Conservation (phyloP, 2,113 vertebrate genomes). For the Amphiprion ocellaris region DNA sequence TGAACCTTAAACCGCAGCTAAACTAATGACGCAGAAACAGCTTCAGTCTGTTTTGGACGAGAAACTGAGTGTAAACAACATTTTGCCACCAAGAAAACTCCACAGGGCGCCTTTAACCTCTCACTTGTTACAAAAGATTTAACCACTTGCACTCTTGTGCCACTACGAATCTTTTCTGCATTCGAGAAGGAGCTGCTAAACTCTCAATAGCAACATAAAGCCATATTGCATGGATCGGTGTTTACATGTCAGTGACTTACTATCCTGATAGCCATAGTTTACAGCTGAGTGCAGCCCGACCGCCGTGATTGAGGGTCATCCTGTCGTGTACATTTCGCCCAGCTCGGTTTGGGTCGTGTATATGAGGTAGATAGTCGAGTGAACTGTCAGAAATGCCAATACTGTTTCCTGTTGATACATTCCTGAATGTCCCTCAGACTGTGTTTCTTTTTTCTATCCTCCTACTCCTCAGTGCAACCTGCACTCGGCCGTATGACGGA, state of each 20-base stretch:
- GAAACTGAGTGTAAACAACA: background rate
- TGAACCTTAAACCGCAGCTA: background rate
- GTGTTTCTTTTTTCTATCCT: slow-evolving; percentile 69
- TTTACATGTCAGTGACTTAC: slow-evolving; percentile 53
- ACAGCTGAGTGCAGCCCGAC: slow-evolving; percentile 59
- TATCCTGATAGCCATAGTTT: slow-evolving; percentile 67
- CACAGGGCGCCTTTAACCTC: slow-evolving; percentile 28
- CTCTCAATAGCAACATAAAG: slow-evolving; percentile 59
- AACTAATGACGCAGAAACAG: background rate
- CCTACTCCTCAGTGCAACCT: slow-evolving; percentile 62
- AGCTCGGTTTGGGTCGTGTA: slow-evolving; percentile 40
- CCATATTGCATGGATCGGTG: slow-evolving; percentile 67
- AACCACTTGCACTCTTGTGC: slow-evolving; percentile 22
- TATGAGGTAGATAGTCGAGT: slow-evolving; percentile 49
- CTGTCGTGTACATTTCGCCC: slow-evolving; percentile 41
- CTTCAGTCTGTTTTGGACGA: too few relatives aligned
- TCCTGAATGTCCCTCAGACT: slow-evolving; percentile 78
- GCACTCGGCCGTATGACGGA: slow-evolving; percentile 63
- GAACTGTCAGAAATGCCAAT: slow-evolving; percentile 64
- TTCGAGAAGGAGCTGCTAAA: slow-evolving; percentile 34
- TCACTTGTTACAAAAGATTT: slow-evolving; percentile 13
- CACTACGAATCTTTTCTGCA: slow-evolving; percentile 14
- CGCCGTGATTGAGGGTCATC: slow-evolving; percentile 30
- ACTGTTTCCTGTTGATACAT: slow-evolving; percentile 74
- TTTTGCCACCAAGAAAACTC: slow-evolving; percentile 1